Evolutionary conservation across 2,888 invertebrate genomes (phyloP).

Genomic region (Camponotus fellah): DNA sequence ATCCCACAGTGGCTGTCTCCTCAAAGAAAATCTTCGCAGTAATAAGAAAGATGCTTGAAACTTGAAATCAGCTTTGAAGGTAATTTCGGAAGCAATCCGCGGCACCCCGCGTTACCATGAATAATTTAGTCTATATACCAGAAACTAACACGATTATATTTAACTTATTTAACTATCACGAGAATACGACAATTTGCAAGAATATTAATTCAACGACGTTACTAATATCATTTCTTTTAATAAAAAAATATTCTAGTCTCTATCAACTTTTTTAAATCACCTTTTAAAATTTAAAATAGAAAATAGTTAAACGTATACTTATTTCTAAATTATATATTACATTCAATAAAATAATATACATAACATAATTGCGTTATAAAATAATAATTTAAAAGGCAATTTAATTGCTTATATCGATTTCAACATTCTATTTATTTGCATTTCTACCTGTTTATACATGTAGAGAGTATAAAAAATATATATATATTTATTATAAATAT

Average conservation of each 20-base stretch:
- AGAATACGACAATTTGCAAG: background rate
- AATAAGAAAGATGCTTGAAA: constrained; percentile 27
- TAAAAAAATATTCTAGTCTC: background rate
- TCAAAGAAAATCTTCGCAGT: background rate
- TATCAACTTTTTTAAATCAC: background rate
- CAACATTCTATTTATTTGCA: background rate
- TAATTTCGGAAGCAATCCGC: constrained; percentile 4
- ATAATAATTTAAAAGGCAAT: background rate
- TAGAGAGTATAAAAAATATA: background rate
- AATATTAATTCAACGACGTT: background rate
- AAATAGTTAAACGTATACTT: background rate
- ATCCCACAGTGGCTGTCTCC: background rate
- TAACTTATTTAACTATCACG: constrained; percentile 9
- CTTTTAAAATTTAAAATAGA: background rate
- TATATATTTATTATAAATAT: too few species aligned
- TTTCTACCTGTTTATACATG: background rate
- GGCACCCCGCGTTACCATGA: background rate
- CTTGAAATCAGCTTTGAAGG: constrained; percentile 33
- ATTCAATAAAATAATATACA: background rate
- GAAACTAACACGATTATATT: constrained; percentile 19
- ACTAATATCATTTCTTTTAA: background rate
- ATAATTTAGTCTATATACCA: constrained; percentile 28
- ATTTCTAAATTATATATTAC: background rate
- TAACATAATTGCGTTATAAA: background rate
- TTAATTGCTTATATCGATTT: constrained; percentile 1